Base-by-base conservation (phyloP, 2,888 invertebrate genomes). In the Aphodius sticticus region DNA sequence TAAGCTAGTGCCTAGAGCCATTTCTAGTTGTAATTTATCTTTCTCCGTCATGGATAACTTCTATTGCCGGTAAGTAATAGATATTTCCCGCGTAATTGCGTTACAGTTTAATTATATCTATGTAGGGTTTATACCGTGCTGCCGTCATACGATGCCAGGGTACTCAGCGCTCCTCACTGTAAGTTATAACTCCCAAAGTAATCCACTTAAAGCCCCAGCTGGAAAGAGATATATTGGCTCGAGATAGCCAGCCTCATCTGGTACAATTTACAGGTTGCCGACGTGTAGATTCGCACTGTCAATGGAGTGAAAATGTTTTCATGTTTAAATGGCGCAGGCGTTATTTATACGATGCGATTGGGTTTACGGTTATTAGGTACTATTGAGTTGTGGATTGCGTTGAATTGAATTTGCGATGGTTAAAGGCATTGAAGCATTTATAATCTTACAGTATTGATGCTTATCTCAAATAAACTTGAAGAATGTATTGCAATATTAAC, bases 51-150 rank as follows among this genome's bases (percentile, higher is more conserved):
- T 53, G 53, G 53, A 53, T 53, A 53, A 53, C 53, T 53, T 53
- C 53, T 53, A 53, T 53, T 53, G 53, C 53, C 53, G 53, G 9
- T 53, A 53, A 53, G 53, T 53, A 53, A 53, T 53, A 53, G 53
- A 53, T 53, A 53, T 53, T 53, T 53, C 53, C 53, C 53, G 53
- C 53, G 53, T 53, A 53, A 53, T 53, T 53, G 53, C 53, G 53
- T 53, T 53, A 53, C 53, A 53, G 53, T 53, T 53, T 53, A 53
- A 53, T 53, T 53, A 53, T 53, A 53, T 53, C 53, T 53, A 53
- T 53, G 53, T 53, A 12, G 12, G 53, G 53, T 53, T 53, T 53
- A 53, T 53, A 53, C 53, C 53, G 53, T 53, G 53, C 53, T 5
- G 53, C 53, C 53, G 53, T 53, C 53, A 53, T 53, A 53, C 53